phyloP scores from a whole-genome alignment of 2,888 invertebrate species.

The Coenonympha glycerion region DNA sequence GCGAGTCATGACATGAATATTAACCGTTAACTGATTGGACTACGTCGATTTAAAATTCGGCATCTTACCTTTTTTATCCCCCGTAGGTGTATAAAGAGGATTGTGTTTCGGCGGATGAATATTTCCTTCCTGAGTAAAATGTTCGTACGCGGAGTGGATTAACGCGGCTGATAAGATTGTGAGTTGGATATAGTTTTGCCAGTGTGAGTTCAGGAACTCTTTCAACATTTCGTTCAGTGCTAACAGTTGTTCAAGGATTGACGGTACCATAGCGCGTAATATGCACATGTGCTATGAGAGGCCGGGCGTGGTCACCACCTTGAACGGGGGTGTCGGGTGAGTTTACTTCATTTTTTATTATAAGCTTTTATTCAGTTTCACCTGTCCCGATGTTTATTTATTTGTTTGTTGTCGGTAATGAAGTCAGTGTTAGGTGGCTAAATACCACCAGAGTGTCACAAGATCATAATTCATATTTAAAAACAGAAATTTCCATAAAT shows the following conservation, averaged over 20 bases:
- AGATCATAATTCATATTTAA: too few species aligned
- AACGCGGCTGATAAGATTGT: constrained; percentile 29
- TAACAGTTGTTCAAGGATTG: constrained; percentile 46
- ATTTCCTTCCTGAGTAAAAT: constrained; percentile 43
- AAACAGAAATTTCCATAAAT: too few species aligned
- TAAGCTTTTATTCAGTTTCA: background rate
- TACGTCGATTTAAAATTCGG: constrained; percentile 28
- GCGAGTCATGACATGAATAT: constrained; percentile 32
- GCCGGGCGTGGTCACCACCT: constrained; percentile 64
- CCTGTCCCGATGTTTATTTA: too few species aligned
- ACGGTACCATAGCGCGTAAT: constrained; percentile 37
- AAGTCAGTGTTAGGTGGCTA: too few species aligned
- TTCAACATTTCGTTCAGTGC: constrained; percentile 41
- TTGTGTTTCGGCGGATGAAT: constrained; percentile 37
- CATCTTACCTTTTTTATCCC: constrained; percentile 44
- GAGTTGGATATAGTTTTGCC: constrained; percentile 26
- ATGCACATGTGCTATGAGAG: constrained; percentile 74
- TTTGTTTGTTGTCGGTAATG: too few species aligned
- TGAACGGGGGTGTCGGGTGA: constrained; percentile 70
- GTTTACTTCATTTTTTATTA: constrained; percentile 16
- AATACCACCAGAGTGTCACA: too few species aligned
- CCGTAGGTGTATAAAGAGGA: constrained; percentile 31
- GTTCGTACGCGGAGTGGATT: constrained; percentile 68
- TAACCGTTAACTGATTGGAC: constrained; percentile 26
- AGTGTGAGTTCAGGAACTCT: constrained; percentile 32